These are phyloP conservation scores for Leptinotarsa tumamoca DNA, from an alignment of 2,888 invertebrate genomes.

Conservation along the genomic window DNA sequence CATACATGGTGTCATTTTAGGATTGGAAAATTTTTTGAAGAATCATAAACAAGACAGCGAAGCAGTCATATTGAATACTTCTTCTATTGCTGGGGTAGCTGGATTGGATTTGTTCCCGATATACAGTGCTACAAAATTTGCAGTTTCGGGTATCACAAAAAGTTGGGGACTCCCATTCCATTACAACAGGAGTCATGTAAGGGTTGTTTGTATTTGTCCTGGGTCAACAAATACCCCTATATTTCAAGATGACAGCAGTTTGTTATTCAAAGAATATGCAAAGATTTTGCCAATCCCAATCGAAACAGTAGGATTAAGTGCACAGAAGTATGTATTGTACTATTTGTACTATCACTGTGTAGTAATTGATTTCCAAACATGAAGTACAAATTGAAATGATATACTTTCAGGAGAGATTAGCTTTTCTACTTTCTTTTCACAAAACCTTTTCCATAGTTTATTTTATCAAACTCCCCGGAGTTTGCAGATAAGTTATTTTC, in stretches of 20 bases:
- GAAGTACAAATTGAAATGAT: no score
- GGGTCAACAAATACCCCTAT: conserved; percentile 67
- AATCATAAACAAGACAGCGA: conserved; percentile 44
- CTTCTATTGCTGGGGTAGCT: conserved; percentile 41
- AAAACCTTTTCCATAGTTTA: no score
- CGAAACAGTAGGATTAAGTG: conserved; percentile 5
- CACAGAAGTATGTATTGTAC: not conserved
- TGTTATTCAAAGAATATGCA: conserved; percentile 22
- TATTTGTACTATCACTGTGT: not conserved
- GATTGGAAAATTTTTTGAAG: conserved; percentile 44
- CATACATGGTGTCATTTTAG: conserved; percentile 44
- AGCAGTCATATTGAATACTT: conserved; percentile 46
- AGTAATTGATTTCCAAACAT: not conserved
- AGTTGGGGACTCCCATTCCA: conserved; percentile 40
- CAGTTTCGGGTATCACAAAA: conserved; percentile 44
- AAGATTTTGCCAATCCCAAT: not conserved
- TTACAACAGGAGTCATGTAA: conserved; percentile 66
- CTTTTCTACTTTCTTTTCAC: no score
- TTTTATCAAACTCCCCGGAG: no score
- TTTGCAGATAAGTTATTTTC: no score
- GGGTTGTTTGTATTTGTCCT: conserved; percentile 69
- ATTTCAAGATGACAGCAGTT: conserved; percentile 41
- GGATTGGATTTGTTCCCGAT: conserved; percentile 30
- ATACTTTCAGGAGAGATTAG: no score
- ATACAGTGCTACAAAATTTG: conserved; percentile 45